phyloP scores from a whole-genome alignment of 30 jellyfish, hydroid and myxozoan genomes.

The Euphysa ruthae region DNA sequence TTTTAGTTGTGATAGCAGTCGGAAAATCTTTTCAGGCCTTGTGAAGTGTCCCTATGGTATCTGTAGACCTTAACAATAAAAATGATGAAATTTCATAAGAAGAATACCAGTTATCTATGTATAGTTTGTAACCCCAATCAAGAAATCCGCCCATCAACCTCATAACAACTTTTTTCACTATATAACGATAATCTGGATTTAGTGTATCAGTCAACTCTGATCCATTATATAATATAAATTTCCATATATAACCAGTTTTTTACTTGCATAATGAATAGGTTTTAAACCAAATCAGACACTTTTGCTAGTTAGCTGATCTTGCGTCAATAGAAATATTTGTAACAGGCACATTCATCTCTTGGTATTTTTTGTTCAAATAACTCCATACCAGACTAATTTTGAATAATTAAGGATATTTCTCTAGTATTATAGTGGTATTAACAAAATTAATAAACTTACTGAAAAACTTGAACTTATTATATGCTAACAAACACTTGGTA shows the following conservation, averaged over 20 bases:
- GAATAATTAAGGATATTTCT: not conserved
- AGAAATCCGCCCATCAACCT: not conserved
- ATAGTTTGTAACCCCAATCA: conserved; percentile 2
- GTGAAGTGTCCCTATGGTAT: not conserved
- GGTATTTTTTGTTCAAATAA: not conserved
- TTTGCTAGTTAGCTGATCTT: not conserved
- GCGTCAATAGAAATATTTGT: not conserved
- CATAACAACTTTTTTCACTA: not conserved
- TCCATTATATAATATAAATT: not conserved
- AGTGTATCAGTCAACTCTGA: not conserved
- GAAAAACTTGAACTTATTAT: not conserved
- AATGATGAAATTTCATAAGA: not conserved
- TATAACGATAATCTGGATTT: not conserved
- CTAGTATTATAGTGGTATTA: not conserved
- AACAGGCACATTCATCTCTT: not conserved
- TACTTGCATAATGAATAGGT: conserved; percentile 1
- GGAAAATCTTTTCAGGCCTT: not conserved
- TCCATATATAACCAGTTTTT: not conserved
- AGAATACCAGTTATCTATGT: not conserved
- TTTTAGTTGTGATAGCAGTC: not conserved
- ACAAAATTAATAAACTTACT: not conserved
- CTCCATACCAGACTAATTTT: not conserved
- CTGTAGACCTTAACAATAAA: not conserved
- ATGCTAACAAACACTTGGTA: not conserved
- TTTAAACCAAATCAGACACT: not conserved